phyloP scores from a whole-genome alignment of 2,113 vertebrate species.

The Rhinolophus ferrumequinum region DNA sequence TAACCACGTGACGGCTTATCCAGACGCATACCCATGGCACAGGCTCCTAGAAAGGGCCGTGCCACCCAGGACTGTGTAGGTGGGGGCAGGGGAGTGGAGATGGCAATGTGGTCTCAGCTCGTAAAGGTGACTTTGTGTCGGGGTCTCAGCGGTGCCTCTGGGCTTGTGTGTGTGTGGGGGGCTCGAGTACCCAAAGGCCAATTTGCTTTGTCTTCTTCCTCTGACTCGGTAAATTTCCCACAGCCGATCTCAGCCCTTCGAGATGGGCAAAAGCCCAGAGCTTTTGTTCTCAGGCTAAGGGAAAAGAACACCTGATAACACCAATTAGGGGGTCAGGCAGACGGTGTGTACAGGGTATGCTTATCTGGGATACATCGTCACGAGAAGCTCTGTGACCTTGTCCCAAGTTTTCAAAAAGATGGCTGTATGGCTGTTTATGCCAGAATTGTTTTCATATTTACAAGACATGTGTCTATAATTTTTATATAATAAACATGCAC shows the following conservation, averaged over 20 bases:
- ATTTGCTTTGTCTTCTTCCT: not conserved
- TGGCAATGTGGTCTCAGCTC: not conserved
- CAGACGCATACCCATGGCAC: not conserved
- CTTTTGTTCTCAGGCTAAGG: not conserved
- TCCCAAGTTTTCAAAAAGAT: not conserved
- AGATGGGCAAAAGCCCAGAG: not conserved
- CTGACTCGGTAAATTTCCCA: not conserved
- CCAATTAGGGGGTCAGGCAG: not conserved
- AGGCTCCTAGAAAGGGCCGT: not conserved
- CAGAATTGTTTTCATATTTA: not conserved
- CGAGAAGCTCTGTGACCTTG: not conserved
- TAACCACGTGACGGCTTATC: rapidly evolving
- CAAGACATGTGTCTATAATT: not conserved
- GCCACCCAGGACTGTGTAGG: not conserved
- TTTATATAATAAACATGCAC: too few species aligned
- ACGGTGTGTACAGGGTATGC: rapidly evolving
- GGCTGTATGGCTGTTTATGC: not conserved
- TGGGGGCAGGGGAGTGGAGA: not conserved
- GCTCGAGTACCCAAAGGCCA: not conserved
- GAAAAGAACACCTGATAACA: not conserved
- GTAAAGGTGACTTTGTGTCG: not conserved
- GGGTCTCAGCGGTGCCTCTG: not conserved
- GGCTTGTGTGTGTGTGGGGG: not conserved
- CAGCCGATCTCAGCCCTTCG: not conserved
- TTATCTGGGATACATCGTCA: not conserved